phyloP scores from a whole-genome alignment of 2,797 vertebrate species.

The Mormyrus hasselquistii region DNA sequence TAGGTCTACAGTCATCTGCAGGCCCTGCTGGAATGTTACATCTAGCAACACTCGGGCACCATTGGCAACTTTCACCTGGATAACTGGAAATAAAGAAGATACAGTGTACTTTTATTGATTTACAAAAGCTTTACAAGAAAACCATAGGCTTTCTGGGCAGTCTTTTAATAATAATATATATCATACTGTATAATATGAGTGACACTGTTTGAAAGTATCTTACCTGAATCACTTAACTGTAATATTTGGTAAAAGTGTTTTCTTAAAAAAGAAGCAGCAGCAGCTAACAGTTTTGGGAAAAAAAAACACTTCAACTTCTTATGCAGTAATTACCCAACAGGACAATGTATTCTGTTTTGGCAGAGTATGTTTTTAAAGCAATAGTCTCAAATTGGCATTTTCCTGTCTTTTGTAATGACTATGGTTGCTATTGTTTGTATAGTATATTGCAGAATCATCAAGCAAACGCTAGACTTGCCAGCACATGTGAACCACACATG shows the following conservation, averaged over 20 bases:
- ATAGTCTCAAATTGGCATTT: not conserved
- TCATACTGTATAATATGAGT: not conserved
- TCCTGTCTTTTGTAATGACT: not conserved
- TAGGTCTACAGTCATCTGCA: slow-evolving; percentile 74
- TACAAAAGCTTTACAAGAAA: not conserved
- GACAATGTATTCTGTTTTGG: not conserved
- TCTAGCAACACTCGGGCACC: slow-evolving; percentile 61
- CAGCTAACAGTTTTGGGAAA: not conserved
- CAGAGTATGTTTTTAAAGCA: not conserved
- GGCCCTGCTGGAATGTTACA: slow-evolving; percentile 69
- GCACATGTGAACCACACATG: not conserved
- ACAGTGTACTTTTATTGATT: slow-evolving; percentile 9
- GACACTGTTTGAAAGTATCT: not conserved
- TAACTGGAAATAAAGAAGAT: slow-evolving; percentile 67
- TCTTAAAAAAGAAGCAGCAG: not conserved
- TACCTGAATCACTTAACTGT: not conserved
- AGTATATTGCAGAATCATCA: slow-evolving; percentile 64
- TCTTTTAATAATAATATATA: not conserved
- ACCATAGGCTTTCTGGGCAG: not conserved
- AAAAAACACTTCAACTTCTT: not conserved
- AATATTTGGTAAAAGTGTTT: not conserved
- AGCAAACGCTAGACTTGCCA: slow-evolving; percentile 49
- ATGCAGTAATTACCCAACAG: not conserved
- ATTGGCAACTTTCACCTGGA: slow-evolving; percentile 56
- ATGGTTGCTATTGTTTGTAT: slow-evolving; percentile 28